These are phyloP conservation scores for Tineola bisselliella DNA, from an alignment of 2,888 invertebrate species.

Conservation along the genomic window DNA sequence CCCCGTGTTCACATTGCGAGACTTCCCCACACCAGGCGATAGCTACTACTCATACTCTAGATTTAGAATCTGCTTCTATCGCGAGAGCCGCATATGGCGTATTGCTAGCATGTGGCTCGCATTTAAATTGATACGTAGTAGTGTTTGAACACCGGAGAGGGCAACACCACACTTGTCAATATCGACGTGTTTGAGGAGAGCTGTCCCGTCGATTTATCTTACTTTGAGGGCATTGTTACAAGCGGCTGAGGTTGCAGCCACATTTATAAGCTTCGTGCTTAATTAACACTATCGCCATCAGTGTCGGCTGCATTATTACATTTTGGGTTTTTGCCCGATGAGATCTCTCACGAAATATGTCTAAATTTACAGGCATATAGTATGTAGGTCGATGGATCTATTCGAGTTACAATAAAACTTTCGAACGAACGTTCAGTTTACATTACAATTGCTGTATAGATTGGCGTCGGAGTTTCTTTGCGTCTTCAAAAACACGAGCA, in stretches of 20 bases:
- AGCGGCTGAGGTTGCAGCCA: conserved; percentile 44
- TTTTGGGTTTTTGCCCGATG: background rate
- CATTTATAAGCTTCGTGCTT: conserved; percentile 53
- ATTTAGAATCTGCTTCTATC: conserved; percentile 15
- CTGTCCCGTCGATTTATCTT: conserved; percentile 61
- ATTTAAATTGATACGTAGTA: conserved; percentile 21
- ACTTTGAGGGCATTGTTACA: conserved; percentile 60
- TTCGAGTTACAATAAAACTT: background rate
- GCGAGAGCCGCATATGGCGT: conserved; percentile 13
- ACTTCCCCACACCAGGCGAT: conserved; percentile 35
- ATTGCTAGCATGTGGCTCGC: conserved; percentile 23
- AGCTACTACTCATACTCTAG: conserved; percentile 21
- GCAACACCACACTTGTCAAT: conserved; percentile 51
- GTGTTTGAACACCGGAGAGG: conserved; percentile 32
- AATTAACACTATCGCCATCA: conserved; percentile 34
- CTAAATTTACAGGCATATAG: background rate
- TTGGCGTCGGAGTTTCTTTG: background rate
- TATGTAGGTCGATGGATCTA: background rate
- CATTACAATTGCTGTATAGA: background rate
- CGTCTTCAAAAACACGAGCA: conserved; percentile 18
- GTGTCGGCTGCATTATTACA: background rate
- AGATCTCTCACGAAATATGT: background rate
- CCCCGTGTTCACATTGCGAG: conserved; percentile 42
- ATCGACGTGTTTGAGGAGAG: conserved; percentile 50
- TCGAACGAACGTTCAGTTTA: background rate